Evolutionary conservation across 2,888 invertebrate genomes (phyloP).

Genomic region (Sminthurinus aureus): DNA sequence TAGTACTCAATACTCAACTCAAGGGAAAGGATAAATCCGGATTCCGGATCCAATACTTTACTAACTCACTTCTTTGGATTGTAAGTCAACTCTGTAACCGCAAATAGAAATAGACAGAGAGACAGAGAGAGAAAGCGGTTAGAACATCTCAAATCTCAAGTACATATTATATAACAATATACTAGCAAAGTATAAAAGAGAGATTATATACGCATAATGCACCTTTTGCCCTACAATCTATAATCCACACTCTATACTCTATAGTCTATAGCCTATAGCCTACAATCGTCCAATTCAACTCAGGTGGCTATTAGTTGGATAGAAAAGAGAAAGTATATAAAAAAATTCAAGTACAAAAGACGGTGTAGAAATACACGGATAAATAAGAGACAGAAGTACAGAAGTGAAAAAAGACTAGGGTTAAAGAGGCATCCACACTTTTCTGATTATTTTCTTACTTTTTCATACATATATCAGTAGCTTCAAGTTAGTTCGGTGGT

Average conservation of each 20-base stretch:
- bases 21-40: too few relatives aligned
- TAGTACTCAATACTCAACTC: too few relatives aligned
- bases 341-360: not conserved
- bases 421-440: not conserved
- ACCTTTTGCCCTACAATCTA: not conserved
- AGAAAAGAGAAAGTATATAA: not conserved
- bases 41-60: too few relatives aligned
- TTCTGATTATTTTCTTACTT: not conserved
- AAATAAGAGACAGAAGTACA: not conserved
- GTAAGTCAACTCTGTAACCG: too few relatives aligned
- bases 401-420: not conserved
- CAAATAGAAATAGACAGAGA: too few relatives aligned
- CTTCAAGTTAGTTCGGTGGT: not conserved
- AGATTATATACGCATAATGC: not conserved
- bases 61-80: too few relatives aligned
- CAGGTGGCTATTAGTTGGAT: conserved; percentile 35
- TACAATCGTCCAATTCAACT: conserved; percentile 13
- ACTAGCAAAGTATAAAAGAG: too few relatives aligned
- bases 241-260: too few relatives aligned
- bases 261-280: too few relatives aligned
- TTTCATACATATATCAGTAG: not conserved
- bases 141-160: too few relatives aligned
- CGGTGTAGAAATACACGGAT: not conserved
- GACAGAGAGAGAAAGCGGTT: too few relatives aligned
- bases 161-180: too few relatives aligned